Percentiles rank a stretch among this genome's conserved stretches.
Conservation (phyloP, 2,797 vertebrate species). For the Ceyx erithaca region DNA sequence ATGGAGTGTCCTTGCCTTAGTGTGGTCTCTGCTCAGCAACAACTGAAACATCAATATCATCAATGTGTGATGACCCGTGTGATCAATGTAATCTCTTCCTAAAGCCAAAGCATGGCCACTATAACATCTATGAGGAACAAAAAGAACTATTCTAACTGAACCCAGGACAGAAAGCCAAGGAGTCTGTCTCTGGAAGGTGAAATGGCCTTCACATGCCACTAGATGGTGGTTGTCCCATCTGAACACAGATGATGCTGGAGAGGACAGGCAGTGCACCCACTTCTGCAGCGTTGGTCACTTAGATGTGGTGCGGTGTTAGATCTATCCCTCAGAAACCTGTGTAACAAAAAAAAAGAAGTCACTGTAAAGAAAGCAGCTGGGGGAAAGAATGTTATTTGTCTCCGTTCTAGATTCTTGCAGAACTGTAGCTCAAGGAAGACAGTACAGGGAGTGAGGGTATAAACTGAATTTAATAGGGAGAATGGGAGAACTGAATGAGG, state of each 20-base stretch:
- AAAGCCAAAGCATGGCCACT: neutral
- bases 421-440: neutral
- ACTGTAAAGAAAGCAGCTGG: neutral
- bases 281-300: fast-evolving
- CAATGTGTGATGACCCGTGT: neutral
- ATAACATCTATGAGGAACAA: neutral
- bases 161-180: neutral
- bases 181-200: neutral
- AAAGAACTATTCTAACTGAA: neutral
- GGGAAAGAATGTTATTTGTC: neutral
- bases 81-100: neutral
- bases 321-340: neutral
- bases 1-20: neutral
- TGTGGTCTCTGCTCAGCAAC: neutral
- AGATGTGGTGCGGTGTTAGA: neutral
- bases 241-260: neutral
- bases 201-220: conserved; percentile 22
- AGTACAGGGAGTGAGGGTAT: neutral
- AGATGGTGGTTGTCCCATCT: conserved; percentile 47
- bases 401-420: neutral
- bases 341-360: too few relatives aligned
- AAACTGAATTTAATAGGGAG: neutral
- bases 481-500: neutral
- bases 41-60: neutral
- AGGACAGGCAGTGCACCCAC: neutral